Conservation (phyloP, 1,140 invertebrate genomes). For the Drosophila pandora region DNA sequence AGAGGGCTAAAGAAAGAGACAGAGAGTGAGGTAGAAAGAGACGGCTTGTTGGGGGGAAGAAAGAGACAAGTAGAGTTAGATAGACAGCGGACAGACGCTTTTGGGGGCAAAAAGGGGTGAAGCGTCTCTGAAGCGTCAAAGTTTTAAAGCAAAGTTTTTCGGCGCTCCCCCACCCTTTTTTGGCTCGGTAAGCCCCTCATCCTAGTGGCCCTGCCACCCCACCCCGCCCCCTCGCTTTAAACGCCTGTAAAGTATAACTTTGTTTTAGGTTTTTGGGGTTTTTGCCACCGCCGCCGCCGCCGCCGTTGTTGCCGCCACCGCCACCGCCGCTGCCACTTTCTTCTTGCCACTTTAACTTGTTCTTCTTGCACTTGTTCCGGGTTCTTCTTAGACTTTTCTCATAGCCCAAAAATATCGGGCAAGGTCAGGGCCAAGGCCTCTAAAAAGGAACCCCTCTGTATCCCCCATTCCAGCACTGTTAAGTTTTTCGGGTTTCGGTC, state of each 20-base stretch:
- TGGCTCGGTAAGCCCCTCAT: neutral
- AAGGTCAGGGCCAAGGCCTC: constrained; percentile 76
- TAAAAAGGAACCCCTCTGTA: neutral
- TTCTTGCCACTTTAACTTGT: constrained; percentile 48
- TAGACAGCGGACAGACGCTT: constrained; percentile 67
- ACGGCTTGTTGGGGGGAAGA: constrained; percentile 35
- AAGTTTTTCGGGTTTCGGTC: constrained; percentile 18
- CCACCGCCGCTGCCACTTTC: constrained; percentile 20
- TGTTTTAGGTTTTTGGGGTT: constrained; percentile 82
- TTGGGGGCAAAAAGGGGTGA: neutral
- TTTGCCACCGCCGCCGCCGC: constrained; percentile 21
- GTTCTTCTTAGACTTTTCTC: constrained; percentile 61
- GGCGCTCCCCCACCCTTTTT: constrained; percentile 37
- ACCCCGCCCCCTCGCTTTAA: constrained; percentile 42
- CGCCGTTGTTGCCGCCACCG: neutral
- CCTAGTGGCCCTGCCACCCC: constrained; percentile 5
- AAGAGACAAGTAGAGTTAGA: constrained; percentile 36
- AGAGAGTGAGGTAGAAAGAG: constrained; percentile 19
- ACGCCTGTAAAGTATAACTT: constrained; percentile 79
- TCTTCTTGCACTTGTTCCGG: constrained; percentile 50
- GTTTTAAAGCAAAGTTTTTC: constrained; percentile 82
- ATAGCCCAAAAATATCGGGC: constrained; percentile 75
- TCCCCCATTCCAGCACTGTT: constrained; percentile 6
- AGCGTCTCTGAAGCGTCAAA: constrained; percentile 58
- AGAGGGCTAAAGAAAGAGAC: constrained; percentile 6